A percentile compares a stretch with the other conserved stretches of the same genome.
Conservation (phyloP, 2,888 invertebrate species). For the Taphrorychus bicolor region DNA sequence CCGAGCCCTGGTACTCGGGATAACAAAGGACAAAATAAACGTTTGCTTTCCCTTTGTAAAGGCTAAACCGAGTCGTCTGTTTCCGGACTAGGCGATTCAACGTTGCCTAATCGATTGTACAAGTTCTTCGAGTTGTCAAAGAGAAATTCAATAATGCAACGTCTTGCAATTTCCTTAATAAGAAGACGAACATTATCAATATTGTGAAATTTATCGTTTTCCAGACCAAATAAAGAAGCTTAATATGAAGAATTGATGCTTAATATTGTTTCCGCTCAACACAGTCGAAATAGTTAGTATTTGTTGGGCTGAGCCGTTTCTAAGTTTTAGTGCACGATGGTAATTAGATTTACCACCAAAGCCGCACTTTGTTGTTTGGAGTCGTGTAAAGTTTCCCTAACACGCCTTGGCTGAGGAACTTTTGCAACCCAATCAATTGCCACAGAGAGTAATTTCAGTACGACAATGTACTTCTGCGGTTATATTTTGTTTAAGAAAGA, state of each 20-base stretch:
- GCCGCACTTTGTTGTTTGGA: conserved; percentile 48
- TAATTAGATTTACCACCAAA: conserved; percentile 53
- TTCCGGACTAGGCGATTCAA: conserved; percentile 28
- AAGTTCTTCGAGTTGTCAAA: conserved; percentile 25
- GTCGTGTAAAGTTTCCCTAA: conserved; percentile 18
- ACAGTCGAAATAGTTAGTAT: conserved; percentile 8
- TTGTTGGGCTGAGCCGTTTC: conserved; percentile 24
- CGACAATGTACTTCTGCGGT: conserved; percentile 1
- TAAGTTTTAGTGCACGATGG: conserved; percentile 50
- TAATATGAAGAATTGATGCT: conserved; percentile 6
- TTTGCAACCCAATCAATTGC: conserved; percentile 9
- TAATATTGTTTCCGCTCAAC: neutral
- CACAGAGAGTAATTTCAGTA: conserved; percentile 8
- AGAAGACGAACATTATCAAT: too few relatives aligned
- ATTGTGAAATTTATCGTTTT: too few relatives aligned
- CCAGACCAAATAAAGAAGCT: too few relatives aligned
- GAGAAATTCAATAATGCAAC: conserved; percentile 23
- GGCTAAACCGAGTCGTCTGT: conserved; percentile 36
- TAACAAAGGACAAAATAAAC: conserved; percentile 40
- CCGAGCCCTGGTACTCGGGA: conserved; percentile 31
- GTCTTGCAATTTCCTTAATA: too few relatives aligned
- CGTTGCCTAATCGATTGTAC: conserved; percentile 30
- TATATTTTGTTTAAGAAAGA: too few relatives aligned
- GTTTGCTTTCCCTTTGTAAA: conserved; percentile 38
- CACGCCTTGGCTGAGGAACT: conserved; percentile 9